A percentile compares a stretch with the other conserved stretches of the same genome.
Conservation (phyloP, 1,140 invertebrate genomes). For the Drosophila rufa region DNA sequence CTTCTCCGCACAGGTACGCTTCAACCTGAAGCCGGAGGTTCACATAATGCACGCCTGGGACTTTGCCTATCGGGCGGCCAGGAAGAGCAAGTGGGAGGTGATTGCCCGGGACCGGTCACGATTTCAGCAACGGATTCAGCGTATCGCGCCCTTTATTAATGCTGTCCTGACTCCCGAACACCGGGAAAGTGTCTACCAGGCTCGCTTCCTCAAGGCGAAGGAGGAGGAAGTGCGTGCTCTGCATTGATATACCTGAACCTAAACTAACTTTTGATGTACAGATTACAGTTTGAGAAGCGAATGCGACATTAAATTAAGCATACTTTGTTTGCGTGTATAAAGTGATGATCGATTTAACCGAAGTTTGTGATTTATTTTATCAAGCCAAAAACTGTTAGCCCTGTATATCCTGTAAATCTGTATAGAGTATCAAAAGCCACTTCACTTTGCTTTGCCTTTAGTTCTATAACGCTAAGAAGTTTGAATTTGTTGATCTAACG, state of each 20-base stretch:
- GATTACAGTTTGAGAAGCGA: constrained; percentile 42
- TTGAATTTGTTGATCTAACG: constrained; percentile 53
- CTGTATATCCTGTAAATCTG: constrained; percentile 26
- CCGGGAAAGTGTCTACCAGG: constrained; percentile 86
- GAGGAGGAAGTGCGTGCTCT: constrained; percentile 47
- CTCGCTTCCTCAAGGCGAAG: constrained; percentile 84
- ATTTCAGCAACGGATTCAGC: constrained; percentile 86
- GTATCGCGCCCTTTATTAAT: constrained; percentile 85
- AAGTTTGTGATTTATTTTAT: constrained; percentile 48
- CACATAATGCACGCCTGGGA: constrained; percentile 88
- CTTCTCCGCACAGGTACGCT: constrained; percentile 86
- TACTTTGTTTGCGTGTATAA: constrained; percentile 50
- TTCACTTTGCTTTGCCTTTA: constrained; percentile 37
- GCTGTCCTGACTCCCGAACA: constrained; percentile 86
- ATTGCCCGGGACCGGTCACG: constrained; percentile 87
- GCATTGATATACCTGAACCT: constrained; percentile 29
- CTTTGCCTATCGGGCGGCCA: constrained; percentile 88
- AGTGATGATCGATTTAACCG: constrained; percentile 15
- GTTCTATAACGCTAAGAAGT: constrained; percentile 18
- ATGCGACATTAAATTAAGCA: constrained; percentile 43
- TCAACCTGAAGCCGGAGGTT: constrained; percentile 86
- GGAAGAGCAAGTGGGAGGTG: constrained; percentile 88
- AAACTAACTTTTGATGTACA: constrained; percentile 53
- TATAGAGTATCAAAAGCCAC: constrained; percentile 25
- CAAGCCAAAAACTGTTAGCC: constrained; percentile 41